Base-by-base conservation (phyloP, 1,140 invertebrate genomes). In the Philopotamus ludificatus region DNA sequence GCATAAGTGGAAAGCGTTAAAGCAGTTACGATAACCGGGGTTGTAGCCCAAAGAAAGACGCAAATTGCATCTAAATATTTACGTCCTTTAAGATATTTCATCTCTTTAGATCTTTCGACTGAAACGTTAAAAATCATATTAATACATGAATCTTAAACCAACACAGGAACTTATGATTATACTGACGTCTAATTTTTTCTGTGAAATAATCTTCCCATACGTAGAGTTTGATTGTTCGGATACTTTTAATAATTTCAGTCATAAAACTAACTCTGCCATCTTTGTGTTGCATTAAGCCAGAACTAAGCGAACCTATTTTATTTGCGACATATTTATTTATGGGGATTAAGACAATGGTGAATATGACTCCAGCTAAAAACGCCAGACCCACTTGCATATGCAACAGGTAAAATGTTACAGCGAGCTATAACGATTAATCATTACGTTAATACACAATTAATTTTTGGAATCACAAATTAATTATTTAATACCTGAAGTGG, bases 11-110 rank as follows among this genome's bases (percentile, higher is more conserved):
- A 84, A 74, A 99, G 95, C 0, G 95, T 98, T 1, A 97, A 80
- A 57, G 97, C 87, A 1, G 94, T 90, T 67, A 99, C 96, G 1
- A 98, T 73, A 45, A 98, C 91, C 0, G 97, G 97, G n/a, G 97
- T 98, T 4, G 94, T 96, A 0, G 97, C 97, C 97, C 97, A 99
- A 76, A 99, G 94, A 76, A 95, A 98, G 1, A 99, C 97, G 81
- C 97, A 99, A 49, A 97, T 77, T n/a, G 97, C 97, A 82, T 99
- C 97, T 63, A 99, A 77, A 79, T 99, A 99, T 81, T 99, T 99
- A 67, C 94, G 83, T 15, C 88, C 86, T 66, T 87, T 87, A 45
- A 97, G 76, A 73, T 88, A 90, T 54, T 86, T 85, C 16, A 97
- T 73, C 81, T 97, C 94, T 41, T 79, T 73, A 1, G 81, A 75